Percentiles rank a stretch among this genome's conserved stretches.
phyloP scores from a whole-genome alignment of 2,888 invertebrate species.

The Holacanthella duospinosa region DNA sequence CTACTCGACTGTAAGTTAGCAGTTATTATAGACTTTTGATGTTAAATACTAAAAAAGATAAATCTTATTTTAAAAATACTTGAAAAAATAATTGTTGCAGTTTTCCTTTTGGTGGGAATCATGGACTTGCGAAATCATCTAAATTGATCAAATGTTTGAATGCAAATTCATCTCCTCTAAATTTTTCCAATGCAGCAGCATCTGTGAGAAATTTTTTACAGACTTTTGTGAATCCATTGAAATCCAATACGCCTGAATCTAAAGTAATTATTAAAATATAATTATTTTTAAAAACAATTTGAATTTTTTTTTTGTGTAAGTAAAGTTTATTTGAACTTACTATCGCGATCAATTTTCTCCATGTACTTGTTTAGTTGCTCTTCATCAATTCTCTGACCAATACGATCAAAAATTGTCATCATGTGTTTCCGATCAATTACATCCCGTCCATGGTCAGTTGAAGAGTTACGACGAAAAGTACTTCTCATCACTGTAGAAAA shows the following conservation, averaged over 20 bases:
- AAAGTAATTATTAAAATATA: not conserved
- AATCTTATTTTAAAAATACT: not conserved
- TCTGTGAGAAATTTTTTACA: slow-evolving; percentile 7
- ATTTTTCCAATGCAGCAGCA: slow-evolving; percentile 1
- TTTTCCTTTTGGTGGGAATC: not conserved
- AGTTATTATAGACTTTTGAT: no score
- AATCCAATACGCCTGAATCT: slow-evolving; percentile 7
- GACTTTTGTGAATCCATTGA: not conserved
- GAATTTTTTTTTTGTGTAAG: not conserved
- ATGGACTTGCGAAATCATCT: slow-evolving; percentile 2
- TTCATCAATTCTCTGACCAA: not conserved
- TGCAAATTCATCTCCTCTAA: slow-evolving; percentile 5
- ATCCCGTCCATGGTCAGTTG: not conserved
- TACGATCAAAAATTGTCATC: not conserved
- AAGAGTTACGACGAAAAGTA: slow-evolving; percentile 6
- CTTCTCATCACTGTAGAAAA: slow-evolving; percentile 6
- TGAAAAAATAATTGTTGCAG: not conserved
- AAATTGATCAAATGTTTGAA: slow-evolving; percentile 5
- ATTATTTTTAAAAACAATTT: not conserved
- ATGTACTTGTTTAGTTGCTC: not conserved
- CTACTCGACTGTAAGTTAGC: no score
- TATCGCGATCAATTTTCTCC: not conserved
- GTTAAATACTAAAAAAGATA: no score
- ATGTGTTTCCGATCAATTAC: not conserved
- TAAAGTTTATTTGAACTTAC: not conserved